These are phyloP conservation scores for Sarcoramphus papa DNA, from an alignment of 2,797 vertebrate species.

Conservation along the genomic window DNA sequence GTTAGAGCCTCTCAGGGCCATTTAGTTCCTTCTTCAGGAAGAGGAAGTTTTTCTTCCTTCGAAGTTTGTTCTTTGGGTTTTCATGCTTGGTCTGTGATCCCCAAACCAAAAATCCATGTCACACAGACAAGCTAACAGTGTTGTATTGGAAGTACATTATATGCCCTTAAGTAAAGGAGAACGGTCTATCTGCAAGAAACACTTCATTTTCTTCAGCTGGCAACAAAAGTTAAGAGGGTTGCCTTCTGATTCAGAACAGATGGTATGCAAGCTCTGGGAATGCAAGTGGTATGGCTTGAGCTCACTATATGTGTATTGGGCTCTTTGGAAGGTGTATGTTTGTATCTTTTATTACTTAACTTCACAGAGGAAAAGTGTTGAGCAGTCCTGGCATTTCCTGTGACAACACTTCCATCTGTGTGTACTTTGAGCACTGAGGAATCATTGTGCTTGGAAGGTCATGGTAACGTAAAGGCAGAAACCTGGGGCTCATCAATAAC, in stretches of 20 bases:
- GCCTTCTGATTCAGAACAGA: background rate
- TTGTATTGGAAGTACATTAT: background rate
- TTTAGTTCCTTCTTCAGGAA: background rate
- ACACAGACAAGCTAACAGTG: background rate
- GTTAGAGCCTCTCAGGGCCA: background rate
- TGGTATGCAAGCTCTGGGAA: background rate
- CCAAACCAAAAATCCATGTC: background rate
- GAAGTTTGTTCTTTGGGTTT: background rate
- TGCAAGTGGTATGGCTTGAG: background rate
- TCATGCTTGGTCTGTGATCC: background rate
- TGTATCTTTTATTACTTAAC: background rate
- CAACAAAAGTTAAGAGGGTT: background rate
- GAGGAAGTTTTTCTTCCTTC: background rate
- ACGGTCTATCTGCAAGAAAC: background rate
- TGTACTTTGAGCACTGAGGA: background rate
- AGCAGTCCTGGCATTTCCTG: background rate
- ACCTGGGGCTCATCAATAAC: background rate
- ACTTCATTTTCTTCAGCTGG: background rate
- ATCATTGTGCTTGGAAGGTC: background rate
- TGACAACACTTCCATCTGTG: background rate
- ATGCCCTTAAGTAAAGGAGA: background rate
- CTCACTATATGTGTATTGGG: background rate
- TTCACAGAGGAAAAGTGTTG: background rate
- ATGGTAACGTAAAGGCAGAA: background rate
- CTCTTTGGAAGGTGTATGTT: background rate